Conservation (phyloP, 2,113 vertebrate species). For the Hystrix cristata region DNA sequence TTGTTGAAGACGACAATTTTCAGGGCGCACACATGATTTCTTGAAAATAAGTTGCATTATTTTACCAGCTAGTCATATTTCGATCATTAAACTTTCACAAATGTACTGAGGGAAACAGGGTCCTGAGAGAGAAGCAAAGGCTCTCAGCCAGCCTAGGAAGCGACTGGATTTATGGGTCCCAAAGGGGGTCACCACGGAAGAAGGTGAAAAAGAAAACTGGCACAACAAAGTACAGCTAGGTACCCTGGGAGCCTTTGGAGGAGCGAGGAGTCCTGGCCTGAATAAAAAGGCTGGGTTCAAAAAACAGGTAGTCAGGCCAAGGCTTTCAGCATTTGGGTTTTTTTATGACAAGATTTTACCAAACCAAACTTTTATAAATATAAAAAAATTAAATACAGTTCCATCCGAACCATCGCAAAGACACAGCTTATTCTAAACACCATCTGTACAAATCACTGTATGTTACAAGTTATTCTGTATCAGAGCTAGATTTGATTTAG, state of each 20-base stretch:
- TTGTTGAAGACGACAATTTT: neutral
- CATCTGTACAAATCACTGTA: neutral
- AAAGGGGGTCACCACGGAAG: neutral
- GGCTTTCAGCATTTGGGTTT: neutral
- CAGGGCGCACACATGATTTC: neutral
- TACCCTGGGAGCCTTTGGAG: neutral
- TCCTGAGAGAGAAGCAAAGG: neutral
- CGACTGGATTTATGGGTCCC: neutral
- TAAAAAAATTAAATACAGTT: constrained; percentile 63
- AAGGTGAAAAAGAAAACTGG: neutral
- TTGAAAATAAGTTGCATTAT: neutral
- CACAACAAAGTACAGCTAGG: neutral
- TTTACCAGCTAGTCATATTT: neutral
- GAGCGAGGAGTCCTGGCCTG: neutral
- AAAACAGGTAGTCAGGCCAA: neutral
- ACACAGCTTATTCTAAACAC: constrained; percentile 23
- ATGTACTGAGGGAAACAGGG: neutral
- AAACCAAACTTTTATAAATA: constrained; percentile 70
- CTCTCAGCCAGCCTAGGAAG: neutral
- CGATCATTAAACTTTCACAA: neutral
- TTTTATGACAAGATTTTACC: constrained; percentile 30
- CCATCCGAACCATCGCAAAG: constrained; percentile 8
- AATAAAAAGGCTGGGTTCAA: neutral
- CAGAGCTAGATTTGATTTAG: constrained; percentile 7
- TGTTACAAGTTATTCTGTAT: constrained; percentile 3